A percentile compares a stretch with the other conserved stretches of the same genome.
phyloP scores from a whole-genome alignment of 2,888 invertebrate species.

The Sthenelais limicola region DNA sequence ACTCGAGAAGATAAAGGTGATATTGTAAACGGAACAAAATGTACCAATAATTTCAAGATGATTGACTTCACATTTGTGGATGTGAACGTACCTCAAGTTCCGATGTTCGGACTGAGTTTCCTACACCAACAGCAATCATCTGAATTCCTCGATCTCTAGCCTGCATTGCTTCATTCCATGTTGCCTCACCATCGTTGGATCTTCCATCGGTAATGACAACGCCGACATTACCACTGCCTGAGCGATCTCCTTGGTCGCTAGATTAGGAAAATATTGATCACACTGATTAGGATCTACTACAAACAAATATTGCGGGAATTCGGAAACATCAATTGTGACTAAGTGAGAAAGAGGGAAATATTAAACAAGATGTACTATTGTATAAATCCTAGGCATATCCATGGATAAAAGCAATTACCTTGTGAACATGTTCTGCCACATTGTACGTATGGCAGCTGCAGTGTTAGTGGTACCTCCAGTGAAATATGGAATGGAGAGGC shows the following conservation, averaged over 20 bases:
- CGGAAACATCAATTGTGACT: too few species aligned
- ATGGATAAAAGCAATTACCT: too few species aligned
- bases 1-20: neutral
- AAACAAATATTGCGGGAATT: too few species aligned
- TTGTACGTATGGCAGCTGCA: constrained; percentile 52
- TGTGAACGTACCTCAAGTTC: constrained; percentile 47
- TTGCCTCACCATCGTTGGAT: constrained; percentile 60
- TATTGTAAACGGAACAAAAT: neutral
- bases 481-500: constrained; percentile 30
- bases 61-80: neutral
- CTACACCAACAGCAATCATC: constrained; percentile 71
- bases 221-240: constrained; percentile 65
- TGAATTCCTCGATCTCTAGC: constrained; percentile 67
- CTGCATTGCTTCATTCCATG: constrained; percentile 65
- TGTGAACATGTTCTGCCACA: constrained; percentile 50
- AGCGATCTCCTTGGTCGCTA: constrained; percentile 46
- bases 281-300: too few species aligned
- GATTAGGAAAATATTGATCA: too few species aligned
- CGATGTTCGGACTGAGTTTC: constrained; percentile 54
- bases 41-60: neutral
- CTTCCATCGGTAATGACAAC: constrained; percentile 72
- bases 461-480: constrained; percentile 49
- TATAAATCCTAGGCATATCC: too few species aligned
- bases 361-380: too few species aligned
- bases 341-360: too few species aligned